Base-by-base conservation (phyloP, 64 coral and sea anemone genomes). In the Orbicella faveolata region DNA sequence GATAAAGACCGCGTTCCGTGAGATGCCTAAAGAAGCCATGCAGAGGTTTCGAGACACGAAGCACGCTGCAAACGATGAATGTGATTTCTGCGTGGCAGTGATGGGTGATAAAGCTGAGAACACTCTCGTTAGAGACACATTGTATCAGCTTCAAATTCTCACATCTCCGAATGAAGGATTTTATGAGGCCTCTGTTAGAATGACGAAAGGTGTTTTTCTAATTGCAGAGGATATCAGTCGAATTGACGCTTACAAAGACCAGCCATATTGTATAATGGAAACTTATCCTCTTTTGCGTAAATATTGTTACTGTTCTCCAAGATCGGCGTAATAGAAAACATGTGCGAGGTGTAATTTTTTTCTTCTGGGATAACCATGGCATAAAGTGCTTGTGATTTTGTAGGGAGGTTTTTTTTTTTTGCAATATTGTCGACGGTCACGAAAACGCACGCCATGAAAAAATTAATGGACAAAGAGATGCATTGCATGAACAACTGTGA, bases 111-210 rank as follows among this genome's bases (percentile, higher is more conserved):
- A 87, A 34, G 73, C 73, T 33, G 61, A 74, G 61, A 91, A 91
- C 48, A 88, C 74, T 34, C 59, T 90, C 19, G 18, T 76, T 16
- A 39, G 68, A 61, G 90, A 89, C 52, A 83, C 89, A 30, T 57
- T 92, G 12, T 93, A 96, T 82, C 94, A 96, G 36, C 39, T 93
- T 26, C 94, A 96, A 81, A 64, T 93, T 7, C 61, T 96, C 6
- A 93, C 94, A 48, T 89, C 87, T n/a, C 90, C 90, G 0, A 96
- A 89, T 34, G 52, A 92, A 11, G 94, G 87, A 30, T 85, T 96
- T 80, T 96, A 89, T 21, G 90, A 96, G 55, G 90, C 76, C 26
- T 90, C 83, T 21, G 35, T 93, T 4, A 72, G 57, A 69, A 25
- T 90, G 34, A 73, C 51, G 10, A 75, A 89, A 33, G 87, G 80